Conservation (phyloP, 2,797 vertebrate genomes). For the Sparidentex hasta region DNA sequence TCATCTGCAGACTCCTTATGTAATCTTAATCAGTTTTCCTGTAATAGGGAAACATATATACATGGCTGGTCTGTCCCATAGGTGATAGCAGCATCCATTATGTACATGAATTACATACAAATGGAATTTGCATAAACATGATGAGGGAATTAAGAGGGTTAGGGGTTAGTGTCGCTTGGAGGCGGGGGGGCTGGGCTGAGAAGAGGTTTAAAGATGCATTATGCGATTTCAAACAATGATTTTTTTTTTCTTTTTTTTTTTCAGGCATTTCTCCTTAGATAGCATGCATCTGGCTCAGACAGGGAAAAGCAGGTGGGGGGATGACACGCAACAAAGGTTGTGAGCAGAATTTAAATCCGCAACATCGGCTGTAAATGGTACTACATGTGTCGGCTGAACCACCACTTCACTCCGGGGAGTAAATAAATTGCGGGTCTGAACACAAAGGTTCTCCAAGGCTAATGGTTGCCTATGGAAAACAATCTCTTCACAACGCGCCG, state of each 20-base stretch:
- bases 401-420: conserved; percentile 49
- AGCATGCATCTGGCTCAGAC: conserved; percentile 28
- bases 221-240: conserved; percentile 54
- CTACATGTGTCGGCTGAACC: conserved; percentile 46
- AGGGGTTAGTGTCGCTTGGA: conserved; percentile 51
- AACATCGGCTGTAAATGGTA: conserved; percentile 40
- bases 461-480: conserved; percentile 59
- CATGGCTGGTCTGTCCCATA: conserved; percentile 58
- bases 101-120: conserved; percentile 63
- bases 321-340: conserved; percentile 42
- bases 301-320: conserved; percentile 4
- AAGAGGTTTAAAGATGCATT: conserved; percentile 65
- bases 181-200: conserved; percentile 39
- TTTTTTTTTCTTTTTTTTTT: conserved; percentile 13
- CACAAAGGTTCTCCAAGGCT: conserved; percentile 50
- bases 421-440: conserved; percentile 49
- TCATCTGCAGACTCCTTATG: conserved; percentile 46
- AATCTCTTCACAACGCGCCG: conserved; percentile 40
- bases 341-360: conserved; percentile 44
- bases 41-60: conserved; percentile 41
- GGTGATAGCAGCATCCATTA: conserved; percentile 70
- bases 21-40: conserved; percentile 50
- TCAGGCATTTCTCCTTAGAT: conserved; percentile 44
- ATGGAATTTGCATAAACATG: conserved; percentile 78
- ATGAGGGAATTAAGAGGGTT: conserved; percentile 69